A percentile compares a stretch with the other conserved stretches of the same genome.
These are phyloP conservation scores for Enteromius unitaeniatus DNA, from an alignment of 2,797 vertebrate species.

Conservation along the genomic window DNA sequence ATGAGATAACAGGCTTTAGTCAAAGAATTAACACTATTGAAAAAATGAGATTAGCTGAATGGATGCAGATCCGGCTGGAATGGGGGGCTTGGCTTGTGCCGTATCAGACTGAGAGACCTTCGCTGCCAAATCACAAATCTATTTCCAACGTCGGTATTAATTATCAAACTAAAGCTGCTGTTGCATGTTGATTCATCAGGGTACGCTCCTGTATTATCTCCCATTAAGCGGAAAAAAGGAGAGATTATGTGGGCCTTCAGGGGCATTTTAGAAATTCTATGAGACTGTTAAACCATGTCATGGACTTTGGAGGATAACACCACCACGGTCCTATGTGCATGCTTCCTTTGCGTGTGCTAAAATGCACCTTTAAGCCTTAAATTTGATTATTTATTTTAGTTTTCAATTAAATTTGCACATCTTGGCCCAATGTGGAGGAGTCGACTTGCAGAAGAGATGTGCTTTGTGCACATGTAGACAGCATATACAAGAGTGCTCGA, in stretches of 20 bases:
- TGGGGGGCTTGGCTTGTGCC: constrained; percentile 51
- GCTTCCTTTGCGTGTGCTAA: constrained; percentile 42
- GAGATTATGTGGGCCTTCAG: constrained; percentile 78
- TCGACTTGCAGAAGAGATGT: not conserved
- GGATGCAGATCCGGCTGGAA: constrained; percentile 56
- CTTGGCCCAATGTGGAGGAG: constrained; percentile 43
- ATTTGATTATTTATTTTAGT: constrained; percentile 79
- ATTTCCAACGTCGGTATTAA: constrained; percentile 81
- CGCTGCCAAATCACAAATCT: constrained; percentile 80
- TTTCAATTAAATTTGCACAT: constrained; percentile 74
- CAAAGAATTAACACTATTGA: constrained; percentile 79
- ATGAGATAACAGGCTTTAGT: constrained; percentile 85
- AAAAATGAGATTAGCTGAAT: constrained; percentile 65
- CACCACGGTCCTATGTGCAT: constrained; percentile 54
- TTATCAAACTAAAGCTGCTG: constrained; percentile 81
- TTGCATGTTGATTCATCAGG: constrained; percentile 81
- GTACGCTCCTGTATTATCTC: constrained; percentile 78
- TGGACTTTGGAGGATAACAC: constrained; percentile 72
- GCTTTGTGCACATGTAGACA: constrained; percentile 15
- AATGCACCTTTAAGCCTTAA: constrained; percentile 76
- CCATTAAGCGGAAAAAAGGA: constrained; percentile 76
- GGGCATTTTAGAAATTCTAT: constrained; percentile 77
- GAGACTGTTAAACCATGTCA: constrained; percentile 79
- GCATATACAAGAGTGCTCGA: not conserved
- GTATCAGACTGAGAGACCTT: constrained; percentile 70